Percentiles rank a stretch among this genome's conserved stretches.
Evolutionary conservation across 2,113 vertebrate species (phyloP).

Genomic region (Stegastes partitus): DNA sequence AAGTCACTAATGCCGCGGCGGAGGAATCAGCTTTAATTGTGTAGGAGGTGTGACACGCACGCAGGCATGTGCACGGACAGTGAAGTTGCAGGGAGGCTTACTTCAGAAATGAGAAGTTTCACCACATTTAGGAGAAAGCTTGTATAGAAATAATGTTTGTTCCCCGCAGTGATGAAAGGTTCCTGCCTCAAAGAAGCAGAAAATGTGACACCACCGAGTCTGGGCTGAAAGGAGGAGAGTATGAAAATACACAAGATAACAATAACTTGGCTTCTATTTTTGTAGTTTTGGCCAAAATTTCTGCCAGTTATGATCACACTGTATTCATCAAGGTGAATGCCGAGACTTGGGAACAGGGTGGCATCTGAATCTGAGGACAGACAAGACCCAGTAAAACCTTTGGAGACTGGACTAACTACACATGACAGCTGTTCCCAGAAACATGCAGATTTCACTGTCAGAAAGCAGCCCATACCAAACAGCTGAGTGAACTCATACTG

Average conservation of each 20-base stretch:
- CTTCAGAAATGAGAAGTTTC: slow-evolving; percentile 40
- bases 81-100: slow-evolving; percentile 35
- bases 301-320: no score
- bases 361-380: no score
- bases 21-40: slow-evolving; percentile 77
- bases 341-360: no score
- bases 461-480: no score
- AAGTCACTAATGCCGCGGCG: slow-evolving; percentile 68
- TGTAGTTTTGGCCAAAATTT: no score
- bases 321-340: no score
- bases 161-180: not conserved
- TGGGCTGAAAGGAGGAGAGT: not conserved
- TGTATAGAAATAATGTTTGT: slow-evolving; percentile 17
- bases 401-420: no score
- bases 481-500: no score
- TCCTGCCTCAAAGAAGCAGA: not conserved
- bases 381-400: no score
- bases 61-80: not conserved
- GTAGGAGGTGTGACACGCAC: slow-evolving; percentile 17
- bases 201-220: not conserved
- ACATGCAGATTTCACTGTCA: no score
- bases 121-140: slow-evolving; percentile 25
- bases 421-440: no score
- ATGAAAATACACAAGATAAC: not conserved
- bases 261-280: not conserved